A percentile compares a stretch with the other conserved stretches of the same genome.
phyloP scores from a whole-genome alignment of 2,888 invertebrate genomes.

The Tiphia femorata region DNA sequence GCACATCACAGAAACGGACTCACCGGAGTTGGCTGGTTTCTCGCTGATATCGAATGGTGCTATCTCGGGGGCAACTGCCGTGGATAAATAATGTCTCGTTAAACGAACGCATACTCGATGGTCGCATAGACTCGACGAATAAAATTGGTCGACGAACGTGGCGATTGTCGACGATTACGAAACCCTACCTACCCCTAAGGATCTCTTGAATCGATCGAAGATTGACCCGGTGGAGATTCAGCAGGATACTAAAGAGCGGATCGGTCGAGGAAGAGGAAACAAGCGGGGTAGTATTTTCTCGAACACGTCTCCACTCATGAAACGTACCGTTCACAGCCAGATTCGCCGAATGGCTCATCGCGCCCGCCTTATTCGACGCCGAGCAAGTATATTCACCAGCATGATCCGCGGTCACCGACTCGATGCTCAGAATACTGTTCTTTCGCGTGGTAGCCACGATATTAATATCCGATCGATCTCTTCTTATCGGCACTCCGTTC shows the following conservation, averaged over 20 bases:
- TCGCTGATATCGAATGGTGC: slow-evolving; percentile 81
- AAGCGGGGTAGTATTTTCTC: not conserved
- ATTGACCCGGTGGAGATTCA: no score
- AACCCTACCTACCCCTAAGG: no score
- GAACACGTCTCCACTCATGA: no score
- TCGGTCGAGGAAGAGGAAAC: no score
- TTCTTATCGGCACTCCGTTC: slow-evolving; percentile 73
- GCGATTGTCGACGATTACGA: no score
- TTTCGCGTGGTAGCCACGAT: slow-evolving; percentile 64
- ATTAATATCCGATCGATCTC: slow-evolving; percentile 56
- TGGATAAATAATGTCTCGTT: no score
- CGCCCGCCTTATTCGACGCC: slow-evolving; percentile 74
- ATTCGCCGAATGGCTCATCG: slow-evolving; percentile 69
- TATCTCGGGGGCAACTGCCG: slow-evolving; percentile 78
- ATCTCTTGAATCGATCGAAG: no score
- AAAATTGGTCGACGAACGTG: no score
- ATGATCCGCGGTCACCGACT: slow-evolving; percentile 75
- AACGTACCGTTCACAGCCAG: slow-evolving; percentile 74
- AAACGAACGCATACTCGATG: no score
- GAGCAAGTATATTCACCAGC: slow-evolving; percentile 81
- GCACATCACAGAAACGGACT: slow-evolving; percentile 81
- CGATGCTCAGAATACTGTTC: slow-evolving; percentile 73
- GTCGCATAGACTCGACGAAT: no score
- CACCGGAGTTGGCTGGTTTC: slow-evolving; percentile 83
- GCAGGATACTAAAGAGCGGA: no score